A percentile compares a stretch with the other conserved stretches of the same genome.
Evolutionary conservation across 1,140 invertebrate genomes (phyloP).

Genomic region (Zaprionus kolodkinae): DNA sequence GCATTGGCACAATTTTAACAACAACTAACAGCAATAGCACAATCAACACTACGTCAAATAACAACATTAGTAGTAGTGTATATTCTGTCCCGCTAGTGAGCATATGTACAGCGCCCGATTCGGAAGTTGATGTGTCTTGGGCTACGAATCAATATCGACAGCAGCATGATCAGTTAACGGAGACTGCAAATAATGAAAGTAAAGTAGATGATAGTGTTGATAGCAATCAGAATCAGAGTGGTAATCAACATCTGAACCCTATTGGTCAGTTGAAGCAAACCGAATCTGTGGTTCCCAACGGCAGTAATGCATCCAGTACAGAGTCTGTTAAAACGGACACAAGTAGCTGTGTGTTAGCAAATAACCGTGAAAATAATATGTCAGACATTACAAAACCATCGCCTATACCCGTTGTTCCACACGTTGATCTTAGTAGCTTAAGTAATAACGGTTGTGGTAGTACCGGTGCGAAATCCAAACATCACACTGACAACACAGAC

Average conservation of each 20-base stretch:
- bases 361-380: constrained; percentile 46
- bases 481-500: constrained; percentile 40
- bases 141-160: constrained; percentile 54
- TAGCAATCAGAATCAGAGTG: constrained; percentile 55
- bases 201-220: constrained; percentile 36
- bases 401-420: constrained; percentile 21
- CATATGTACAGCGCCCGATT: constrained; percentile 38
- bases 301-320: constrained; percentile 16
- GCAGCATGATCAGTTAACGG: constrained; percentile 46
- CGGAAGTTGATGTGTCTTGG: constrained; percentile 55
- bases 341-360: constrained; percentile 40
- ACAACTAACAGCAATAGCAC: constrained; percentile 35
- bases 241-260: constrained; percentile 47
- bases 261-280: constrained; percentile 48
- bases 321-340: constrained; percentile 19
- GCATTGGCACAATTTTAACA: constrained; percentile 25
- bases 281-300: constrained; percentile 21
- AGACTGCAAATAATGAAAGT: constrained; percentile 43
- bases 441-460: constrained; percentile 13
- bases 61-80: constrained; percentile 32
- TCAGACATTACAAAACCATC: constrained; percentile 37
- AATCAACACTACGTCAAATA: constrained; percentile 50
- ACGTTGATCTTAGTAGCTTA: constrained; percentile 23
- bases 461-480: constrained; percentile 34
- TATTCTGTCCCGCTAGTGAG: constrained; percentile 53